Conservation (phyloP, 2,888 invertebrate species). For the Melangyna quadrimaculata region DNA sequence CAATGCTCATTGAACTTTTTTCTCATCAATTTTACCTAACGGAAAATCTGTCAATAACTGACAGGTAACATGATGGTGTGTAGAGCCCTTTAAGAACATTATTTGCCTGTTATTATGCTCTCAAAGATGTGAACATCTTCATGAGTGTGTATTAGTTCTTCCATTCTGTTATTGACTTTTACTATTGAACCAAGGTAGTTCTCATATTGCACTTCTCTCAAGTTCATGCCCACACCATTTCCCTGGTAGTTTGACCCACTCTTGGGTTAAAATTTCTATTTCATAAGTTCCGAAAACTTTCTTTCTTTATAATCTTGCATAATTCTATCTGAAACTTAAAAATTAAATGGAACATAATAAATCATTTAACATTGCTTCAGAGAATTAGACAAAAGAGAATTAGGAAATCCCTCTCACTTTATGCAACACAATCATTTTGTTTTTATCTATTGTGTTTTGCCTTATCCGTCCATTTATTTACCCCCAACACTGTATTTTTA, state of each 20-base stretch:
- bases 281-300: not conserved
- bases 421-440: conserved; percentile 30
- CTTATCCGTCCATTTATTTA: conserved; percentile 44
- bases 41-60: too few species aligned
- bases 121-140: too few species aligned
- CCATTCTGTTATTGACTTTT: too few species aligned
- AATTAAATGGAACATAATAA: not conserved
- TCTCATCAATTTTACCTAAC: too few species aligned
- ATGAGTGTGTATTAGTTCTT: too few species aligned
- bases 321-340: not conserved
- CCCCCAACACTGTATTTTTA: conserved; percentile 37
- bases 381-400: not conserved
- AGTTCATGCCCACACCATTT: not conserved
- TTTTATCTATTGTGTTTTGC: too few species aligned
- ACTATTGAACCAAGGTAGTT: too few species aligned
- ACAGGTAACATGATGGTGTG: too few species aligned
- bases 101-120: too few species aligned
- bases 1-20: too few species aligned
- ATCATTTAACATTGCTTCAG: not conserved
- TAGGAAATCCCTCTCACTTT: conserved; percentile 54
- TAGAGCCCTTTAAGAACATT: too few species aligned
- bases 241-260: not conserved
- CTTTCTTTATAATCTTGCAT: not conserved
- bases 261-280: not conserved
- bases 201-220: not conserved